Evolutionary conservation across 1,140 invertebrate species (phyloP).

Genomic region (Drosophila eugracilis): DNA sequence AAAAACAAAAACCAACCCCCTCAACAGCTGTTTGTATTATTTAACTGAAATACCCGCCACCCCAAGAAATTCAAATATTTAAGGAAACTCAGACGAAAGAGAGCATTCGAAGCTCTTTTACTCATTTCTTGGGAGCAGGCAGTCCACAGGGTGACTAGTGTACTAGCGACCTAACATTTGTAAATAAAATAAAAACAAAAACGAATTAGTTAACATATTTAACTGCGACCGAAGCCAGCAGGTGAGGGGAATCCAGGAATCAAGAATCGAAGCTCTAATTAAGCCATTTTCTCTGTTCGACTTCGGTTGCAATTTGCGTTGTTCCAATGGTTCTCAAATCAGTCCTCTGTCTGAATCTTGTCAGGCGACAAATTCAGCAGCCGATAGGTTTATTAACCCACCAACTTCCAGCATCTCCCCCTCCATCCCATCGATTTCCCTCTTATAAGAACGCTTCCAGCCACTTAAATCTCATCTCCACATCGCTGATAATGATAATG

Average conservation of each 20-base stretch:
- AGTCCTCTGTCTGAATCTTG: slow-evolving; percentile 38
- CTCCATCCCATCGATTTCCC: slow-evolving; percentile 18
- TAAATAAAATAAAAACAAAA: slow-evolving; percentile 10
- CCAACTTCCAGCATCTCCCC: slow-evolving; percentile 10
- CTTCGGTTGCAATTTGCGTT: slow-evolving; percentile 45
- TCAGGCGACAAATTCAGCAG: slow-evolving; percentile 54
- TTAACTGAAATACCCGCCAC: slow-evolving; percentile 24
- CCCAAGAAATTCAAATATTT: neutral
- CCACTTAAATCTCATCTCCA: slow-evolving; percentile 38
- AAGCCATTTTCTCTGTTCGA: slow-evolving; percentile 39
- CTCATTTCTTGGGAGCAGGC: neutral
- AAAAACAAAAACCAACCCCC: slow-evolving; percentile 9
- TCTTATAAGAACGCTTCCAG: slow-evolving; percentile 55
- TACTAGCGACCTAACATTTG: neutral
- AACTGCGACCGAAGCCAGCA: slow-evolving; percentile 17
- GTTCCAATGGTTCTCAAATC: slow-evolving; percentile 36
- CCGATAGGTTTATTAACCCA: slow-evolving; percentile 76
- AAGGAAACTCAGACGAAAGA: slow-evolving; percentile 49
- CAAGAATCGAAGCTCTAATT: slow-evolving; percentile 34
- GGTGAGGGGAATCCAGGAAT: too few relatives aligned
- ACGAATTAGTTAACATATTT: slow-evolving; percentile 34
- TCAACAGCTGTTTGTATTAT: slow-evolving; percentile 14
- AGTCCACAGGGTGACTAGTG: slow-evolving; percentile 59
- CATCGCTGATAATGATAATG: slow-evolving; percentile 66
- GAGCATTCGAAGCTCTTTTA: slow-evolving; percentile 28